Evolutionary conservation across 2,113 vertebrate genomes (phyloP), one percentile per base, ranked within the genome.

Genomic region (Laterallus jamaicensis): DNA sequence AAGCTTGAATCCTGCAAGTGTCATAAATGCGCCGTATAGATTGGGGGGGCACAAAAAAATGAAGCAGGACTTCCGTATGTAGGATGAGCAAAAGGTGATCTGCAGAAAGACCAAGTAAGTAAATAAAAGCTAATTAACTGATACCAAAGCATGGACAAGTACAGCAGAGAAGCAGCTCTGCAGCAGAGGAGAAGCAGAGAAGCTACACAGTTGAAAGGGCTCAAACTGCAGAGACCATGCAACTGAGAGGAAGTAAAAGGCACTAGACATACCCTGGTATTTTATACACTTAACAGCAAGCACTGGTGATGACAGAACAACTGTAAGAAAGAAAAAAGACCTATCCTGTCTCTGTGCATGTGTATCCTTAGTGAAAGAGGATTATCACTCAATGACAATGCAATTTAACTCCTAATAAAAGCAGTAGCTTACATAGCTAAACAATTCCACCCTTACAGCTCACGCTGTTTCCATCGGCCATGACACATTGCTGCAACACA

Each of bases 251-350:
- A 88, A 92, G 64, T 80, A 88, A 92, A 95, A 88, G 11, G 15
- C 83, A 77, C 89, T 25, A 91, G 44, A 92, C 63, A 22, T 93
- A 93, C 55, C 80, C 86, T 1, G 1, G 2, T 16, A 74, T 86
- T 93, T 73, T 63, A 92, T 22, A 95, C 28, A 90, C 31, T 88
- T 92, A 92, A 94, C 70, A 93, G 90, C 79, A 93, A 93, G 88
- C 71, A 82, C 82, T 90, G 77, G 77, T 86, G 86, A 74, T 89
- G 85, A 85, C 59, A 88, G 44, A 93, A 87, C 31, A 87, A 92
- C 79, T 88, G 87, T 50, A 85, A 96, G 82, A 93, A 62, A 94
- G 35, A 77, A 91, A 21, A 88, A 28, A 94, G 31, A 83, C 59
- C 87, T 93, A 77, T 70, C 85, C 86, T 80, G 58, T 85, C 82